A percentile compares a stretch with the other conserved stretches of the same genome.
phyloP scores from a whole-genome alignment of 1,140 invertebrate species.

The Hypothenemus hampei region DNA sequence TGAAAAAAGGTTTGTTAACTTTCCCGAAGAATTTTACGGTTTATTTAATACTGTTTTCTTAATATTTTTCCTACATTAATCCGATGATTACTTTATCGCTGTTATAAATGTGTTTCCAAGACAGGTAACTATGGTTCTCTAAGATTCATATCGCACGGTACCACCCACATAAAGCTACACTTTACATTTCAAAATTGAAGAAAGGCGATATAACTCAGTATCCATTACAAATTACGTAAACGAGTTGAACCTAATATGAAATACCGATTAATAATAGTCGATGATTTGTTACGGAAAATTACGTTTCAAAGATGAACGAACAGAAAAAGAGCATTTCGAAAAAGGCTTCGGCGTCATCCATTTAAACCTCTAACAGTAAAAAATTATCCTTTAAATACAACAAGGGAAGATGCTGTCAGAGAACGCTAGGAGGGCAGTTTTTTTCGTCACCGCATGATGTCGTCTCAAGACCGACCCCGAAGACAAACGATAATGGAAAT shows the following conservation, averaged over 20 bases:
- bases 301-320: too few species aligned
- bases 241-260: too few species aligned
- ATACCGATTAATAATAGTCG: too few species aligned
- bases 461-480: conserved; percentile 25
- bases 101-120: conserved; percentile 18
- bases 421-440: conserved; percentile 6
- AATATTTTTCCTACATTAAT: conserved; percentile 21
- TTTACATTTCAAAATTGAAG: too few species aligned
- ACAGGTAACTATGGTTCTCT: conserved; percentile 15
- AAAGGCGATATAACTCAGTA: too few species aligned
- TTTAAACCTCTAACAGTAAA: conserved; percentile 27
- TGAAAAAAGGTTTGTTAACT: not conserved
- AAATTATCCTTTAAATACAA: conserved; percentile 8
- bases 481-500: conserved; percentile 30
- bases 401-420: conserved; percentile 12
- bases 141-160: conserved; percentile 20
- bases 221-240: too few species aligned
- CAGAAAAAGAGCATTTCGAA: too few species aligned
- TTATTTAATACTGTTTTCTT: conserved; percentile 1
- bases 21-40: not conserved
- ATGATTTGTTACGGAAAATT: too few species aligned
- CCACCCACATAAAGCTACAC: conserved; percentile 21
- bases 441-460: conserved; percentile 19
- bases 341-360: too few species aligned
- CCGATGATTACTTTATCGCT: conserved; percentile 19